Percentiles rank a stretch among this genome's conserved stretches.
Evolutionary conservation across 2,797 vertebrate species (phyloP).

Genomic region (Tokudaia tokunoshimensis): DNA sequence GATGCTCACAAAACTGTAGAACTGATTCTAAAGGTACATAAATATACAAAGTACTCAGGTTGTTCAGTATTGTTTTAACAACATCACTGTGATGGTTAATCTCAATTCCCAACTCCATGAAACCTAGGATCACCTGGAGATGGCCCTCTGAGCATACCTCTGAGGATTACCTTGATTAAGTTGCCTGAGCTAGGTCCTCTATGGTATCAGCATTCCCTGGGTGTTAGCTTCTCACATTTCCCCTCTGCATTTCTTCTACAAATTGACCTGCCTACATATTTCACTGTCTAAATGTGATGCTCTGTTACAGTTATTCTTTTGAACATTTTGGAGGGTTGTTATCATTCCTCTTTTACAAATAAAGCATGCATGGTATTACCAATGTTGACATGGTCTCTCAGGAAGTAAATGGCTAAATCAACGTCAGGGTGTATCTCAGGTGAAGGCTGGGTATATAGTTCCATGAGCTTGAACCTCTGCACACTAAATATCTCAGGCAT

Average conservation of each 20-base stretch:
- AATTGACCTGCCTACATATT: not conserved
- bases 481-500: not conserved
- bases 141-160: not conserved
- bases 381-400: not conserved
- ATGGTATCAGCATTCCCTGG: not conserved
- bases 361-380: not conserved
- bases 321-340: not conserved
- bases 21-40: not conserved
- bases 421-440: not conserved
- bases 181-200: not conserved
- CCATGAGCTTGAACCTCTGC: not conserved
- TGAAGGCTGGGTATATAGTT: not conserved
- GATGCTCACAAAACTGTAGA: not conserved
- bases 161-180: not conserved
- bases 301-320: not conserved
- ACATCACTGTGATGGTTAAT: not conserved
- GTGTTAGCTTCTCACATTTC: not conserved
- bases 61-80: constrained; percentile 20
- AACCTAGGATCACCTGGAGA: not conserved
- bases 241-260: not conserved
- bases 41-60: constrained; percentile 27
- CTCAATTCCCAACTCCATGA: not conserved
- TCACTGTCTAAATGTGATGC: not conserved
- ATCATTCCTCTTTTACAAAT: not conserved
- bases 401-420: too few relatives aligned